These are phyloP conservation scores for Oryzias woworae DNA, from an alignment of 2,113 vertebrate genomes.

Conservation along the genomic window DNA sequence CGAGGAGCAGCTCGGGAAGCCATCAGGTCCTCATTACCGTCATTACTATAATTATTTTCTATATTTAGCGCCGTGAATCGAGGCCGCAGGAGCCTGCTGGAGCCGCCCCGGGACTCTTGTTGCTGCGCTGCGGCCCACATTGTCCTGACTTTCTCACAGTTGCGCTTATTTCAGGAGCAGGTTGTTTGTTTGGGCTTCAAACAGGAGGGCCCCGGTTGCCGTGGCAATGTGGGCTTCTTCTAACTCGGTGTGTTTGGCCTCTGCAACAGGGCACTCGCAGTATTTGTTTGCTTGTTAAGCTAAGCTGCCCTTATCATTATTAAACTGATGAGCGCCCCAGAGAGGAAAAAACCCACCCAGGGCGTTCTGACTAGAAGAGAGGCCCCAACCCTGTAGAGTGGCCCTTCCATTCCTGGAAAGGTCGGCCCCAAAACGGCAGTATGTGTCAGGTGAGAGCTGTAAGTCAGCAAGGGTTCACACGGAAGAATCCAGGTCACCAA, in stretches of 20 bases:
- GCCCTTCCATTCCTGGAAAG: constrained; percentile 31
- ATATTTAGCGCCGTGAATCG: constrained; percentile 75
- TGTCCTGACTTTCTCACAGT: constrained; percentile 34
- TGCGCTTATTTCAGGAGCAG: constrained; percentile 29
- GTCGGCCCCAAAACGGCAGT: constrained; percentile 39
- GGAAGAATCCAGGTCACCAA: constrained; percentile 8
- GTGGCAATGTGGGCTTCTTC: constrained; percentile 27
- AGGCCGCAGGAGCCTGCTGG: constrained; percentile 65
- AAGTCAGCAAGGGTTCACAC: constrained; percentile 37
- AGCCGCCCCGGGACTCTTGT: constrained; percentile 50
- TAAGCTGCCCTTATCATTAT: constrained; percentile 58
- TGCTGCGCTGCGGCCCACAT: constrained; percentile 51
- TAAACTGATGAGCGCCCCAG: constrained; percentile 32
- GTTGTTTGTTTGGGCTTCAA: constrained; percentile 47
- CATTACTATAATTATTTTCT: constrained; percentile 83
- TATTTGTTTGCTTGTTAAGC: constrained; percentile 42
- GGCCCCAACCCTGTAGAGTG: constrained; percentile 49
- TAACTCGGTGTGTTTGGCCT: constrained; percentile 17
- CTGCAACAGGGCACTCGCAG: constrained; percentile 35
- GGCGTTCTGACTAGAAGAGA: constrained; percentile 45
- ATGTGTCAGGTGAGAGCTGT: constrained; percentile 49
- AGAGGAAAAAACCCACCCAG: constrained; percentile 49
- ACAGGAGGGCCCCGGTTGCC: constrained; percentile 24
- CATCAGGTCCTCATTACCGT: constrained; percentile 76
- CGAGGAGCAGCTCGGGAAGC: constrained; percentile 59